Evolutionary conservation across 2,888 invertebrate genomes (phyloP).

Genomic region (Trachelus iudaicus): DNA sequence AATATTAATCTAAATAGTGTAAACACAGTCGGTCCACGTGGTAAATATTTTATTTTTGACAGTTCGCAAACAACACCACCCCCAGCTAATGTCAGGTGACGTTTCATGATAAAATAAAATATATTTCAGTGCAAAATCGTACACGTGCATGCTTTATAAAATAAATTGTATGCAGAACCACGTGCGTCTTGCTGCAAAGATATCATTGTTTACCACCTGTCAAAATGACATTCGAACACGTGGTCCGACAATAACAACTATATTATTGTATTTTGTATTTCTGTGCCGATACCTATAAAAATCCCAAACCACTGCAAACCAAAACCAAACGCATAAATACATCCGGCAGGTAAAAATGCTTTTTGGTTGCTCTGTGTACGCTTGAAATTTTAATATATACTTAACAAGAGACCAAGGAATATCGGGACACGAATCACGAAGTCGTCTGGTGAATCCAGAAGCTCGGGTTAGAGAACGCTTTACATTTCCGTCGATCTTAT

Average conservation of each 20-base stretch:
- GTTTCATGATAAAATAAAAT: not conserved
- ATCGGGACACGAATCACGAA: conserved; percentile 31
- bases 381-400: not conserved
- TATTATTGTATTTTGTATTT: not conserved
- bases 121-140: not conserved
- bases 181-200: not conserved
- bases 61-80: not conserved
- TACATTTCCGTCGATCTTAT: conserved; percentile 40
- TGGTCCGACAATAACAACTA: not conserved
- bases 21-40: not conserved
- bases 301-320: not conserved
- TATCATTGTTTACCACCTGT: not conserved
- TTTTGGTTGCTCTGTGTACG: not conserved
- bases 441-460: conserved; percentile 24
- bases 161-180: not conserved
- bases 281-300: not conserved
- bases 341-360: not conserved
- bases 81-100: not conserved
- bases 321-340: not conserved
- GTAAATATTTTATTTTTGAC: not conserved
- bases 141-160: not conserved
- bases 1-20: not conserved
- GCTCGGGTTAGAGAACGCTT: conserved; percentile 39
- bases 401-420: not conserved
- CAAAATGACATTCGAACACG: not conserved